A percentile compares a stretch with the other conserved stretches of the same genome.
These are phyloP conservation scores for Pipistrellus pipistrellus DNA, from an alignment of 2,797 vertebrate species.

Conservation along the genomic window DNA sequence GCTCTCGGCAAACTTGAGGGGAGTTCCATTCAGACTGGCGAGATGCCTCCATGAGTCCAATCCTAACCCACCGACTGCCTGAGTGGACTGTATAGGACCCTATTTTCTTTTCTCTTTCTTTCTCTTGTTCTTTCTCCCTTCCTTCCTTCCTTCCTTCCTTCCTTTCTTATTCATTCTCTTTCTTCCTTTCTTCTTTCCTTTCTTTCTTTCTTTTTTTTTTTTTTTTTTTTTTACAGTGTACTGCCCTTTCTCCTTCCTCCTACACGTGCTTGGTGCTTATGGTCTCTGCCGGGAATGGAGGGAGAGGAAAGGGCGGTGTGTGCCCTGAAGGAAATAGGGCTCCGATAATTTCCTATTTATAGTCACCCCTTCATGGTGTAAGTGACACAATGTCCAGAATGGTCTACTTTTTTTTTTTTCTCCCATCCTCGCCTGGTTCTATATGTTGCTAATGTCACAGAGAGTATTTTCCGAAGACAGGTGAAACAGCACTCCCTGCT, in stretches of 20 bases:
- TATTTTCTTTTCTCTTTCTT: background rate
- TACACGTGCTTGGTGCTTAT: background rate
- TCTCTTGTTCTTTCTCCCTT: background rate
- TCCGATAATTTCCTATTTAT: constrained; percentile 59
- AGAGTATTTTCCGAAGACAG: constrained; percentile 28
- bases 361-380: background rate
- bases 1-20: background rate
- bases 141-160: too few relatives aligned
- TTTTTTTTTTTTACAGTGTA: too few relatives aligned
- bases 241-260: constrained; percentile 25
- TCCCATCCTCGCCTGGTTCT: background rate
- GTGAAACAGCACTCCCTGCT: background rate
- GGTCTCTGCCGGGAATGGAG: constrained; percentile 5
- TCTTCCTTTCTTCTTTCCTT: too few relatives aligned
- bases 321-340: constrained; percentile 24
- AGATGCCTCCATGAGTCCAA: background rate
- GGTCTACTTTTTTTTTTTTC: background rate
- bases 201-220: too few relatives aligned
- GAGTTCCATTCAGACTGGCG: background rate
- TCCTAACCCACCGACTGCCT: background rate
- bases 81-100: background rate
- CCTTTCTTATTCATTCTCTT: too few relatives aligned
- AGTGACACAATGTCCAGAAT: constrained; percentile 16
- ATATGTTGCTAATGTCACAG: background rate
- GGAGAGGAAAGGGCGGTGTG: constrained; percentile 44